Conservation (phyloP, 1,140 invertebrate genomes). For the Batillaria attramentaria region DNA sequence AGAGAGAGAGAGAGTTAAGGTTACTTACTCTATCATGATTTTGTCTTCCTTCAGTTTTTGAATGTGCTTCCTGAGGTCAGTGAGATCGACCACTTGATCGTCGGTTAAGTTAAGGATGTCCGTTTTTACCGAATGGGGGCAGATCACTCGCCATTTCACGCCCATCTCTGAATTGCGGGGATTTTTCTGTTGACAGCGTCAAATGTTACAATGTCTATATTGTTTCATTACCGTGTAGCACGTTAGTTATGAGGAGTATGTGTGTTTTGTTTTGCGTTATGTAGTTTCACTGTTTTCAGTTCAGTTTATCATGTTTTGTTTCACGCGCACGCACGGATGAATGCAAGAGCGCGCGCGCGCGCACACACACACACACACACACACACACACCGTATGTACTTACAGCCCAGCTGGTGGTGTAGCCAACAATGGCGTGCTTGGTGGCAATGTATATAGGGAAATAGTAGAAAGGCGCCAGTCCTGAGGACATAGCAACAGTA, state of each 20-base stretch:
- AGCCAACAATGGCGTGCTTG: slow-evolving; percentile 29
- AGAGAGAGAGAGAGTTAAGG: background rate
- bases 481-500: background rate
- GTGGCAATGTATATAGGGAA: slow-evolving; percentile 12
- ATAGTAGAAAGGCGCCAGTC: background rate
- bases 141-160: slow-evolving; percentile 18
- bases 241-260: background rate
- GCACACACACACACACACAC: background rate
- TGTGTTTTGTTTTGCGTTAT: background rate
- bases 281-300: background rate
- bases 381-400: too few species aligned
- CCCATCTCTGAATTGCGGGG: background rate
- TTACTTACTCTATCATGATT: slow-evolving; percentile 14
- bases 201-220: background rate
- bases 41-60: background rate
- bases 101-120: background rate
- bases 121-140: background rate
- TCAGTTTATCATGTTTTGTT: background rate
- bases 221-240: background rate
- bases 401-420: slow-evolving; percentile 34
- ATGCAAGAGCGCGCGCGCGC: background rate
- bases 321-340: background rate
- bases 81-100: background rate
- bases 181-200: background rate
- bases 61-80: background rate